Base-by-base conservation (phyloP, 2,888 invertebrate genomes). In the Biston betularia region DNA sequence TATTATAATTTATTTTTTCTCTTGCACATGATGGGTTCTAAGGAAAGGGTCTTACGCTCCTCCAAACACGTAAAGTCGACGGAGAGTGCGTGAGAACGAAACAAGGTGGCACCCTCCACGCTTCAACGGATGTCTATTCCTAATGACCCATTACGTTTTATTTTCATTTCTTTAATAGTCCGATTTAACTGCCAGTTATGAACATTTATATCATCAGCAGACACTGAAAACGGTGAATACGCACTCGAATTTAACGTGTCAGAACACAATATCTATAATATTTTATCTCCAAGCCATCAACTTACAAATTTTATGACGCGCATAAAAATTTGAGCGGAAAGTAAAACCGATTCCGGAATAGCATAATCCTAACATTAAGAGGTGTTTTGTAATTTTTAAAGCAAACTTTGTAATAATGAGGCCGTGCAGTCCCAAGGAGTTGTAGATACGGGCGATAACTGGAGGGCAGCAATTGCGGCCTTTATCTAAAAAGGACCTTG, bases 31-130 rank as follows among this genome's bases (percentile, higher is more conserved):
- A 86, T 85, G 83, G 84, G 82, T 82, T 83, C 75, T 75, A 69
- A 76, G 75, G 76, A 82, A 81, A 79, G 79, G 82, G 82, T 81
- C 85, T 86, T 78, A 82, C 82, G 83, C 81, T 80, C 77, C 80
- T 80, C 73, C 77, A 81, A 83, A 84, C 81, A 80, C 82, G 77
- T 79, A 81, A 78, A 77, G 78, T 75, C 76, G 77, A 75, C 79
- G 77, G 80, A 80, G 80, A 85, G 80, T 82, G 84, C 86, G 87
- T 90, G 89, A 85, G 89, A 90, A 89, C 79, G 81, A 84, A 85
- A 86, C 89, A 89, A 88, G 87, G 80, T 85, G 87, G 74, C 80
- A 76, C 76, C 79, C 70, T 72, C 75, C 71, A 78, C 81, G 81
- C 79, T 79, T 78, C 81, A 79, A 74, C 77, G 82, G 80, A 83